phyloP scores from a whole-genome alignment of 2,888 invertebrate genomes.

The Chymomyza fuscimana region DNA sequence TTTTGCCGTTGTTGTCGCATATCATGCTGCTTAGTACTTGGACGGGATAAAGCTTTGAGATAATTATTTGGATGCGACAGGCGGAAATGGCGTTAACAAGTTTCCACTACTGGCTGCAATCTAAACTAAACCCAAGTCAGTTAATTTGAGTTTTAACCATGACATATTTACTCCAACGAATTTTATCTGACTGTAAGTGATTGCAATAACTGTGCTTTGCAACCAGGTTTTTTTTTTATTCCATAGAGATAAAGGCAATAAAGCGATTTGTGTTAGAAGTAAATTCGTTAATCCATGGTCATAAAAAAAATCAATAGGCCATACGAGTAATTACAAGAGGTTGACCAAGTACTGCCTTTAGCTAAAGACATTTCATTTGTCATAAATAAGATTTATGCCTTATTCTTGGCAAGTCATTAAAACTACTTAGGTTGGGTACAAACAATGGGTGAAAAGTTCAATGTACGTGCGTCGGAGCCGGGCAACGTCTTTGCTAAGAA shows the following conservation, averaged over 20 bases:
- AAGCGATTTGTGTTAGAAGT: neutral
- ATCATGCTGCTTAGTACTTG: slow-evolving; percentile 2
- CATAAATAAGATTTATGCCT: slow-evolving; percentile 64
- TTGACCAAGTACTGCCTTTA: neutral
- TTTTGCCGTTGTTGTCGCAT: slow-evolving; percentile 17
- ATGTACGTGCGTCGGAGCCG: slow-evolving; percentile 60
- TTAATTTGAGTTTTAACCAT: slow-evolving; percentile 34
- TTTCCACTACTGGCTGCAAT: slow-evolving; percentile 46
- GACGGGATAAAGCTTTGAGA: slow-evolving; percentile 61
- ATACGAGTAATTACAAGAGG: neutral
- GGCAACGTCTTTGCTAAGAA: neutral
- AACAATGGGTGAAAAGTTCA: slow-evolving; percentile 64
- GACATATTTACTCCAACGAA: slow-evolving; percentile 41
- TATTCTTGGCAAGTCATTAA: slow-evolving; percentile 62
- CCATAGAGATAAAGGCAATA: neutral
- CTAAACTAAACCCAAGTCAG: slow-evolving; percentile 24
- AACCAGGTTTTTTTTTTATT: neutral
- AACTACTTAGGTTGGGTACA: slow-evolving; percentile 64
- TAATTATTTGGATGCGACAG: slow-evolving; percentile 77
- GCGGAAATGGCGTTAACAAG: slow-evolving; percentile 75
- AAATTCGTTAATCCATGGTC: neutral
- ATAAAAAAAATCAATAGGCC: slow-evolving; percentile 2
- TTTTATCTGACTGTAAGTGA: slow-evolving; percentile 63
- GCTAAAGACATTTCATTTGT: slow-evolving; percentile 41
- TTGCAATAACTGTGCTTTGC: slow-evolving; percentile 38